Evolutionary conservation across 2,797 vertebrate species (phyloP).

Genomic region (Mionectes olivaceus): DNA sequence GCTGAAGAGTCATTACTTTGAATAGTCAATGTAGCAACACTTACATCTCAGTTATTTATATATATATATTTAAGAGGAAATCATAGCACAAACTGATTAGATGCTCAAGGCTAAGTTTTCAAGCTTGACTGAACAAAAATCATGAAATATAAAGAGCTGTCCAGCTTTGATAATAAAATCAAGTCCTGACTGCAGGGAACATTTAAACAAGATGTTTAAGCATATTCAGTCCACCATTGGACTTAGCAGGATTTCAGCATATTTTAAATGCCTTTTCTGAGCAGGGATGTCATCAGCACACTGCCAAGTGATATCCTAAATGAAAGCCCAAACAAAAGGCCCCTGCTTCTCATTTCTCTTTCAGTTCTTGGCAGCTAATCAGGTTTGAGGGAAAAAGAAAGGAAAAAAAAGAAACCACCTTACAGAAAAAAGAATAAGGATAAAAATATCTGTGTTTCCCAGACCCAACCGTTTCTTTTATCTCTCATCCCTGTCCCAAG

Average conservation of each 20-base stretch:
- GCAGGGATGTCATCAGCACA: neutral
- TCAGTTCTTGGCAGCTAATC: neutral
- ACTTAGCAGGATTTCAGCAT: neutral
- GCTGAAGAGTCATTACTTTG: neutral
- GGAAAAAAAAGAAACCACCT: neutral
- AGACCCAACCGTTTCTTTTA: neutral
- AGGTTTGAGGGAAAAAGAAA: neutral
- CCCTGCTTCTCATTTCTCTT: neutral
- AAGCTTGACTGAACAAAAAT: neutral
- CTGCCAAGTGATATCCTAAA: neutral
- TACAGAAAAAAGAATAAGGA: neutral
- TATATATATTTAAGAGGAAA: neutral
- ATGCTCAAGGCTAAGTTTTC: neutral
- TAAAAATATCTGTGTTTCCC: neutral
- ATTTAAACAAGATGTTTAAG: neutral
- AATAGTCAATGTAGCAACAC: fast-evolving
- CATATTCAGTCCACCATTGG: neutral
- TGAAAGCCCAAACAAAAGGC: neutral
- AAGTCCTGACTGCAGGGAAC: neutral
- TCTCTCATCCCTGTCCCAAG: neutral
- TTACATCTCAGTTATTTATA: neutral
- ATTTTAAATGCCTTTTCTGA: neutral
- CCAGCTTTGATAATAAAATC: neutral
- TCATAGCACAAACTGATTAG: neutral
- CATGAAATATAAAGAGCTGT: neutral